Conservation (phyloP, 1,140 invertebrate genomes). For the Sesamia nonagrioides region DNA sequence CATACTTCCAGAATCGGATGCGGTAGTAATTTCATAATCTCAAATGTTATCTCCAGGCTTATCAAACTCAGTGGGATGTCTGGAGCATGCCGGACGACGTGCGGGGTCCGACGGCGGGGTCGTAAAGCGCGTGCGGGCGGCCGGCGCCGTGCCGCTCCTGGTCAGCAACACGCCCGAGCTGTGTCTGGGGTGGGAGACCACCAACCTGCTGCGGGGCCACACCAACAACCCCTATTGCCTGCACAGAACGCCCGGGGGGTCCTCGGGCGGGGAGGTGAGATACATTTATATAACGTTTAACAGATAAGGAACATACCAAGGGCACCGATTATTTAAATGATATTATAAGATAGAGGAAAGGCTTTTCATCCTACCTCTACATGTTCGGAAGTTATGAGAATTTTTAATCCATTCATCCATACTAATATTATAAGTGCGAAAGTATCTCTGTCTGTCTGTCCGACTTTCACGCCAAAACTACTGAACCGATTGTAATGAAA, state of each 20-base stretch:
- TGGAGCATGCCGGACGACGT: slow-evolving; percentile 87
- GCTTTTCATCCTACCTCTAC: no score
- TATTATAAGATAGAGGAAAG: no score
- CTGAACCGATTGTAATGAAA: no score
- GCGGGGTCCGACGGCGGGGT: slow-evolving; percentile 89
- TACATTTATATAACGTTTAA: not conserved
- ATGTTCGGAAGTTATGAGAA: no score
- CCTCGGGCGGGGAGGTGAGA: slow-evolving; percentile 92
- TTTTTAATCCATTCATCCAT: no score
- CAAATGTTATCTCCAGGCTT: slow-evolving; percentile 84
- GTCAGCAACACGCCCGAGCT: slow-evolving; percentile 95
- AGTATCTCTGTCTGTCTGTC: no score
- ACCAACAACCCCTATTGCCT: slow-evolving; percentile 94
- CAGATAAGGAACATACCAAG: no score
- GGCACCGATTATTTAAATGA: no score
- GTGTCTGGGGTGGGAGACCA: slow-evolving; percentile 91
- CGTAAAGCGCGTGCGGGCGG: slow-evolving; percentile 88
- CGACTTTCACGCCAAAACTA: no score
- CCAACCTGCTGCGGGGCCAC: slow-evolving; percentile 89
- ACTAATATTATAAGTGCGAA: no score
- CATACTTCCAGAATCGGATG: no score
- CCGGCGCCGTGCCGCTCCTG: slow-evolving; percentile 93
- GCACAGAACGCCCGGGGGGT: slow-evolving; percentile 90
- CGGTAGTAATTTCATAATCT: not conserved
- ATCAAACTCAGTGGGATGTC: slow-evolving; percentile 90